These are phyloP conservation scores for Sisor rabdophorus DNA, from an alignment of 2,113 vertebrate species.

Conservation along the genomic window DNA sequence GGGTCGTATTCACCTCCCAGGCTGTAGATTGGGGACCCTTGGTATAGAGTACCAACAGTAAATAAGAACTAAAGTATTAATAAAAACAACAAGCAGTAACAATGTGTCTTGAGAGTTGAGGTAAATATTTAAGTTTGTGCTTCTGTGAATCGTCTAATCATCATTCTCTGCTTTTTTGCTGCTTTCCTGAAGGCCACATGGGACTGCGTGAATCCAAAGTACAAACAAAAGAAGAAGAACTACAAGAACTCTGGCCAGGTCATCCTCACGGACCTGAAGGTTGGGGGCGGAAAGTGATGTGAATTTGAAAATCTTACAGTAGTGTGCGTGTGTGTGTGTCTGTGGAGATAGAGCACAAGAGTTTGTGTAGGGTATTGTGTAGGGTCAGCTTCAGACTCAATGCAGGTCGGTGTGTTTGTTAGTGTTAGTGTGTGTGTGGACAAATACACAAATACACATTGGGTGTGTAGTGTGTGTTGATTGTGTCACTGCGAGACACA, in stretches of 20 bases:
- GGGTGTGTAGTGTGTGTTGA: neutral
- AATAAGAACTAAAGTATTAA: neutral
- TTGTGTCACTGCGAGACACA: neutral
- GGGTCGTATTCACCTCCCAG: too few relatives aligned
- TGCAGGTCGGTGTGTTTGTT: too few relatives aligned
- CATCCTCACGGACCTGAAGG: constrained; percentile 85
- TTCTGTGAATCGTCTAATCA: neutral
- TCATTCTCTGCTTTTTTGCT: constrained; percentile 32
- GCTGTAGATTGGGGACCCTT: too few relatives aligned
- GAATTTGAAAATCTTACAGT: neutral
- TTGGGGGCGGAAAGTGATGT: constrained; percentile 56
- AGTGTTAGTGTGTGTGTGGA: too few relatives aligned
- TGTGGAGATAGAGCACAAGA: neutral
- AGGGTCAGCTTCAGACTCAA: too few relatives aligned
- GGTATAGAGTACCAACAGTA: too few relatives aligned
- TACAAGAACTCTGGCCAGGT: constrained; percentile 93
- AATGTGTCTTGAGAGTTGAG: neutral
- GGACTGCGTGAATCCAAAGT: constrained; percentile 93
- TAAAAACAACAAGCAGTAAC: neutral
- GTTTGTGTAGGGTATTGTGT: neutral
- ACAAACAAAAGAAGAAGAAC: constrained; percentile 88
- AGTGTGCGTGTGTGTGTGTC: neutral
- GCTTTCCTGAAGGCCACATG: constrained; percentile 73
- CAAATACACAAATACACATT: too few relatives aligned
- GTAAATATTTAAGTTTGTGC: neutral